A percentile compares a stretch with the other conserved stretches of the same genome.
phyloP scores from a whole-genome alignment of 1,140 invertebrate genomes.

The Sminthurinus signatus region DNA sequence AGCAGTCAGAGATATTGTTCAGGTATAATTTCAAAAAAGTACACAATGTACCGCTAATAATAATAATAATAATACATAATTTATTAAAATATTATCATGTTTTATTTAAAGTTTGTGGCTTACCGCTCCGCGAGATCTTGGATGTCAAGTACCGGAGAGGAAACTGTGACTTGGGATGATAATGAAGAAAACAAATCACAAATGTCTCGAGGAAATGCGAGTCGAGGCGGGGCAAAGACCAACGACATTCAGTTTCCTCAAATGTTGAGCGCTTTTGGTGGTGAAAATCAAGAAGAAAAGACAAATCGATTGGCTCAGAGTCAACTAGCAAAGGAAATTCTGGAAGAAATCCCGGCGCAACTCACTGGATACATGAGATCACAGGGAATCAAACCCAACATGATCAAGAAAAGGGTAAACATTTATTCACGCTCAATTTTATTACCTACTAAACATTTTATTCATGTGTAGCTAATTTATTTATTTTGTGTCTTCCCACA shows the following conservation, averaged over 20 bases:
- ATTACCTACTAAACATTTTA: too few species aligned
- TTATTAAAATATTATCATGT: background rate
- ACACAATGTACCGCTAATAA: background rate
- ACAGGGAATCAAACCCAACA: background rate
- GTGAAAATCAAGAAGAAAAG: background rate
- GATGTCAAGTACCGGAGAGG: conserved; percentile 19
- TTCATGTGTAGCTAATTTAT: too few species aligned
- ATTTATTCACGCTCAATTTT: too few species aligned
- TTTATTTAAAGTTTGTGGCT: conserved; percentile 48
- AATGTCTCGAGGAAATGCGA: background rate
- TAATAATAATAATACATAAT: background rate
- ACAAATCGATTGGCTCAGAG: conserved; percentile 35
- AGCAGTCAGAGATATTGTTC: background rate
- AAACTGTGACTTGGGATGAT: background rate
- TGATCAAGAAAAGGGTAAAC: background rate
- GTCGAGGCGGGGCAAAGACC: background rate
- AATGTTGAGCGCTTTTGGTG: too few species aligned
- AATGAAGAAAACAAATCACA: background rate
- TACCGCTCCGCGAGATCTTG: conserved; percentile 21
- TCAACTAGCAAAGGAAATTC: conserved; percentile 39
- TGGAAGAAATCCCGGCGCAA: conserved; percentile 57
- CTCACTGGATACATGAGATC: conserved; percentile 55
- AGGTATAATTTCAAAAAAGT: too few species aligned
- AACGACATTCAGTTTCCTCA: background rate
- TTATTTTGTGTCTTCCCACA: too few species aligned